Conservation (phyloP, 2,113 vertebrate species). For the Podiceps cristatus region DNA sequence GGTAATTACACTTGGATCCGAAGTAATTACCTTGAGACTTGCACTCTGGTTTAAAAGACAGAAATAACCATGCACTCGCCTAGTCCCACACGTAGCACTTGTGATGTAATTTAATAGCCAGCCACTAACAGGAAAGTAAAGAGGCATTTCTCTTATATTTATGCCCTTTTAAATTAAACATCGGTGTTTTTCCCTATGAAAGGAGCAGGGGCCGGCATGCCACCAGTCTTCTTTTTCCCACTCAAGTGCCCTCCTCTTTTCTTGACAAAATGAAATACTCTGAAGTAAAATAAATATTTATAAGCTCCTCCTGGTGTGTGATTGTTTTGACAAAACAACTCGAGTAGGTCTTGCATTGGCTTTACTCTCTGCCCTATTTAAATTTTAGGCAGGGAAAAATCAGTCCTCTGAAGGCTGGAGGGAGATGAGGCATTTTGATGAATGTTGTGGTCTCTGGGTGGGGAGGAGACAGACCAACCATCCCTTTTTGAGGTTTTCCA, state of each 20-base stretch:
- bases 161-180: slow-evolving; percentile 52
- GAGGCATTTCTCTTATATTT: slow-evolving; percentile 46
- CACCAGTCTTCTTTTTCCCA: neutral
- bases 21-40: slow-evolving; percentile 67
- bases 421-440: neutral
- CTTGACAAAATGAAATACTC: slow-evolving; percentile 26
- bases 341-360: neutral
- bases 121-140: neutral
- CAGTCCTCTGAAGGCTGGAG: neutral
- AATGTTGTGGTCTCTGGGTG: neutral
- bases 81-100: slow-evolving; percentile 38
- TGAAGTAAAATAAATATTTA: slow-evolving; percentile 61
- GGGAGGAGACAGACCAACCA: neutral
- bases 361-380: neutral
- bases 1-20: slow-evolving; percentile 74
- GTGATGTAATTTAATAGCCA: slow-evolving; percentile 58
- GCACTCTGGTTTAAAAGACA: slow-evolving; percentile 43
- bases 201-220: neutral
- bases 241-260: neutral
- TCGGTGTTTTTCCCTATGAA: neutral
- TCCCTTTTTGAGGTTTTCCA: slow-evolving; percentile 33
- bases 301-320: slow-evolving; percentile 31
- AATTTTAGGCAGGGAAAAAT: neutral
- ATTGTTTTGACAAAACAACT: slow-evolving; percentile 28
- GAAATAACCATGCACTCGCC: slow-evolving; percentile 50